These are phyloP conservation scores for Drosophila arawakana DNA, from an alignment of 1,140 invertebrate species.

Conservation along the genomic window DNA sequence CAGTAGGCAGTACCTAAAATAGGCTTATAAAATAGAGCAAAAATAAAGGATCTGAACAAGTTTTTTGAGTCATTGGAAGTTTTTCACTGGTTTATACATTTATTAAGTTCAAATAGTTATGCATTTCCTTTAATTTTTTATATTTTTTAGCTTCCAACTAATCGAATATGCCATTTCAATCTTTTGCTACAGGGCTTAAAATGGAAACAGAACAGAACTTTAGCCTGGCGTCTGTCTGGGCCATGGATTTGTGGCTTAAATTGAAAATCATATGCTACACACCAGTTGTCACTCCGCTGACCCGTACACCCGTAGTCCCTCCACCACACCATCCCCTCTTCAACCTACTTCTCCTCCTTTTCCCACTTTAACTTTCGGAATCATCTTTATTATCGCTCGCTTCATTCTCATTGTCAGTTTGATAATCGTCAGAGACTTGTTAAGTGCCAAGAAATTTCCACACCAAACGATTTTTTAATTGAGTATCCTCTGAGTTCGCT, in stretches of 20 bases:
- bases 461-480: conserved; percentile 48
- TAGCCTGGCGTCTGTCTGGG: conserved; percentile 44
- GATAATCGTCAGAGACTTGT: conserved; percentile 40
- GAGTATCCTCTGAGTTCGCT: conserved; percentile 19
- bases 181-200: no score
- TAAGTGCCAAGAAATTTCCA: conserved; percentile 48
- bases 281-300: neutral
- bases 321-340: neutral
- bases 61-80: no score
- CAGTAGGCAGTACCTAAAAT: no score
- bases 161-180: no score
- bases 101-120: no score
- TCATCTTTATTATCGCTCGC: conserved; percentile 21
- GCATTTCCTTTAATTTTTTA: no score
- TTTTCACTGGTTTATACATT: no score
- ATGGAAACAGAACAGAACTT: conserved; percentile 20
- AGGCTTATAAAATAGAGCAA: no score
- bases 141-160: no score
- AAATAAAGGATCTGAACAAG: no score
- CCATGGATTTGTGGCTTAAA: conserved; percentile 73
- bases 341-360: neutral
- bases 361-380: conserved; percentile 1
- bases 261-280: conserved; percentile 76
- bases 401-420: conserved; percentile 35
- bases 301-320: neutral